These are phyloP conservation scores for Catostylus mosaicus DNA, from an alignment of 30 jellyfish, hydroid and myxozoan species.

Conservation along the genomic window DNA sequence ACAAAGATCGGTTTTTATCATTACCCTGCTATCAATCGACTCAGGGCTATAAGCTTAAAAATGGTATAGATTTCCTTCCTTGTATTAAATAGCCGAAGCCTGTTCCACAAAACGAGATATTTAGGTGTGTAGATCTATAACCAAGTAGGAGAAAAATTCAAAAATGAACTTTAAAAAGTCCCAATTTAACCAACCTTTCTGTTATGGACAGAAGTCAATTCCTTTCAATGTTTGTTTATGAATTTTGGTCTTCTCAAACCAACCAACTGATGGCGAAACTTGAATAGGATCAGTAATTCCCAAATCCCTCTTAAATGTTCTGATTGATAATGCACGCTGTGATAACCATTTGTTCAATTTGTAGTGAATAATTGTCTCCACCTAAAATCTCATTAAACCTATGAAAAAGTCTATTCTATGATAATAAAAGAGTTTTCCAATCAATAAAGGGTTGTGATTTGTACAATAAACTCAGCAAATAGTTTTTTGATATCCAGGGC, in stretches of 20 bases:
- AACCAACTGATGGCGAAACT: not conserved
- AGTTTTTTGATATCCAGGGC: not conserved
- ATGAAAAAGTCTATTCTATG: not conserved
- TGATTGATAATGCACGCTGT: slow-evolving; percentile 2
- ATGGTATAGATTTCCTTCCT: no score
- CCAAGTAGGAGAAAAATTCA: no score
- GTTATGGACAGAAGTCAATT: no score
- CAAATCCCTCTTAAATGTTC: slow-evolving; percentile 4
- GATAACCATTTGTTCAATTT: not conserved
- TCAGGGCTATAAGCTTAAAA: no score
- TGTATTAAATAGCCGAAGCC: no score
- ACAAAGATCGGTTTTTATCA: no score
- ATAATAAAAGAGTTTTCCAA: not conserved
- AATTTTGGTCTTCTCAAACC: not conserved
- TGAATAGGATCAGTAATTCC: not conserved
- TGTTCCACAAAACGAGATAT: no score
- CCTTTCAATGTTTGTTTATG: not conserved
- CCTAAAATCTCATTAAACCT: slow-evolving; percentile 1
- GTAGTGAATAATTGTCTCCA: not conserved
- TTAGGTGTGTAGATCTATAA: no score
- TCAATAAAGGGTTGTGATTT: not conserved
- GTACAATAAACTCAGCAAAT: not conserved
- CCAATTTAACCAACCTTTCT: no score
- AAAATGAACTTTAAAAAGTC: no score
- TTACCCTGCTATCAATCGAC: no score